A percentile compares a stretch with the other conserved stretches of the same genome.
Evolutionary conservation across 2,797 vertebrate genomes (phyloP).

Genomic region (Leucoraja ocellata): DNA sequence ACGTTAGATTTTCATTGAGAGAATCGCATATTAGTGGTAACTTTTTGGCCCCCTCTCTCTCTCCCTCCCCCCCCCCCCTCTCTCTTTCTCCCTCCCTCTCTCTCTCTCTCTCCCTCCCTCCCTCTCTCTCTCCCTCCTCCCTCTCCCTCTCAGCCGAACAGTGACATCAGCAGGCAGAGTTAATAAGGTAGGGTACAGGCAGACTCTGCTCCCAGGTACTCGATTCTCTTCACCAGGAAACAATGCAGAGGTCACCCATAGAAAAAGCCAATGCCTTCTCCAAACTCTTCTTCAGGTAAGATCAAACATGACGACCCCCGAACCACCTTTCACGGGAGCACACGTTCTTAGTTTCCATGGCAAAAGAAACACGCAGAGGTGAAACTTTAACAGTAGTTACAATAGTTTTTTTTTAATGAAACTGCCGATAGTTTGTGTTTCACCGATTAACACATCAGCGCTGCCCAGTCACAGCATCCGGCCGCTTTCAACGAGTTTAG

Average conservation of each 20-base stretch:
- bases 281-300: conserved; percentile 93
- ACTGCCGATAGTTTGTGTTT: neutral
- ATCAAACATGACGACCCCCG: neutral
- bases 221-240: conserved; percentile 52
- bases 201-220: conserved; percentile 51
- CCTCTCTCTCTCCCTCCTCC: too few relatives aligned
- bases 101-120: neutral
- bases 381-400: neutral
- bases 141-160: conserved; percentile 37
- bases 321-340: neutral
- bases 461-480: too few relatives aligned
- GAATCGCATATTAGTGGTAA: too few relatives aligned
- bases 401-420: neutral
- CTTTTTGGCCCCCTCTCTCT: too few relatives aligned
- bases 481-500: neutral
- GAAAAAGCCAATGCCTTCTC: conserved; percentile 89
- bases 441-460: neutral
- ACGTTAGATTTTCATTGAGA: neutral
- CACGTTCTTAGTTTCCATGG: neutral
- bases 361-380: neutral
- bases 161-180: conserved; percentile 58
- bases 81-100: neutral
- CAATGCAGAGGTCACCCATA: conserved; percentile 94
- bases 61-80: too few relatives aligned
- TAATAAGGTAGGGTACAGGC: conserved; percentile 55